Evolutionary conservation across 2,797 vertebrate genomes (phyloP).

Genomic region (Pteronotus mesoamericanus): DNA sequence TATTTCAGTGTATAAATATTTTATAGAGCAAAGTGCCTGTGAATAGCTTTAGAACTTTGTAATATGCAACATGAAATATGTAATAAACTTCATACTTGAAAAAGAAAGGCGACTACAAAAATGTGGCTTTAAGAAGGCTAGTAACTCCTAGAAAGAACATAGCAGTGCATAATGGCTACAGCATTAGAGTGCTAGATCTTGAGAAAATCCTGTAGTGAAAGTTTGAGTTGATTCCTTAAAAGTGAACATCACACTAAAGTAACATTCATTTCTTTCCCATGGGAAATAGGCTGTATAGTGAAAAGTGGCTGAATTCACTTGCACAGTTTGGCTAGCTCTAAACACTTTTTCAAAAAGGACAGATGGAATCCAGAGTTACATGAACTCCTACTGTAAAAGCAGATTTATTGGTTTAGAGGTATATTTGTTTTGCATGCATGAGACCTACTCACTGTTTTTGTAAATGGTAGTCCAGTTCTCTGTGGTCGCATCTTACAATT

Average conservation of each 20-base stretch:
- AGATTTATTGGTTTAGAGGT: background rate
- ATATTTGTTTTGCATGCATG: background rate
- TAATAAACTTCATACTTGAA: constrained; percentile 60
- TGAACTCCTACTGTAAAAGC: background rate
- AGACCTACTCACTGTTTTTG: background rate
- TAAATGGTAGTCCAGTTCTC: background rate
- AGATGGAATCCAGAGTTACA: background rate
- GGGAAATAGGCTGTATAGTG: background rate
- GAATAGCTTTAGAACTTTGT: constrained; percentile 46
- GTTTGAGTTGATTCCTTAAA: constrained; percentile 21
- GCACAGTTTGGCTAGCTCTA: background rate
- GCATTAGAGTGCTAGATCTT: background rate
- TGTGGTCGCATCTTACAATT: background rate
- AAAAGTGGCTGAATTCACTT: background rate
- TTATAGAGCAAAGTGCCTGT: constrained; percentile 52
- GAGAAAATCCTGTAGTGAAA: background rate
- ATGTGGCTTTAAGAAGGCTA: background rate
- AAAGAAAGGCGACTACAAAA: constrained; percentile 42
- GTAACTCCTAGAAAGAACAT: background rate
- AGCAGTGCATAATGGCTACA: background rate
- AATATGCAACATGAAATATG: constrained; percentile 44
- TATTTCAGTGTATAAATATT: constrained; percentile 62
- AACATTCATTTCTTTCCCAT: constrained; percentile 10
- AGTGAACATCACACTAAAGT: constrained; percentile 5
- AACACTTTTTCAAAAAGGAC: background rate